Base-by-base conservation (phyloP, 2,113 vertebrate species). In the Capreolus pygargus region DNA sequence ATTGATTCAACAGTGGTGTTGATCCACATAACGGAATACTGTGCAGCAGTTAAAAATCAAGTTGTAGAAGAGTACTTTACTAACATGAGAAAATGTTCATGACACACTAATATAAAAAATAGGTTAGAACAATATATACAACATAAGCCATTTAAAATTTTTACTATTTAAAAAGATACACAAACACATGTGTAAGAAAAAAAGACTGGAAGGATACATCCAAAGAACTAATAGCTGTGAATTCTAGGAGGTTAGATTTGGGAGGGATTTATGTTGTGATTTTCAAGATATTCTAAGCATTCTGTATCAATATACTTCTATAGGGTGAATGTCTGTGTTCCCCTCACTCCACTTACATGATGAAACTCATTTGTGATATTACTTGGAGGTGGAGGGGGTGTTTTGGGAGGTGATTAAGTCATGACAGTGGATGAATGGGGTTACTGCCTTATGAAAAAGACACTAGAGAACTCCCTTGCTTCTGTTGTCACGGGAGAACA, bases 271-370 rank as follows among this genome's bases (percentile, higher is more conserved):
- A 87, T n/a, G 21, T 15, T 57, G 33, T 43, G 28, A 74, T 89
- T 95, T 93, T 92, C 45, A 74, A 52, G n/a, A 60, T 94, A 87
- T 92, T 76, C 45, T 60, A 70, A 58, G 57, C 13, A 94, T 95
- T 86, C 61, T 83, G 12, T 43, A 47, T 50, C 52, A 61, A 54
- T 47, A 67, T 28, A 17, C 52, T 50, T 19, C 50, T 50, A 39
- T 5, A 58, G 10, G 28, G 17, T 57, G 25, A 81, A 57, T 70
- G 50, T 23, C 25, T 81, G 17, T 47, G 17, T 39, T 47, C 39
- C 55, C 61, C 57, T n/a, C 39, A 70, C 58, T 70, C n/a, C 19
- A 92, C 58, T 88, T n/a, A 43, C 30, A 82, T 6, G 43, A 39
- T 58, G 60, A 88, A 70, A 83, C 27, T 21, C 60, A 92, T 27